These are phyloP conservation scores for Emydoidea blandingii DNA, from an alignment of 2,797 vertebrate species.

Conservation along the genomic window DNA sequence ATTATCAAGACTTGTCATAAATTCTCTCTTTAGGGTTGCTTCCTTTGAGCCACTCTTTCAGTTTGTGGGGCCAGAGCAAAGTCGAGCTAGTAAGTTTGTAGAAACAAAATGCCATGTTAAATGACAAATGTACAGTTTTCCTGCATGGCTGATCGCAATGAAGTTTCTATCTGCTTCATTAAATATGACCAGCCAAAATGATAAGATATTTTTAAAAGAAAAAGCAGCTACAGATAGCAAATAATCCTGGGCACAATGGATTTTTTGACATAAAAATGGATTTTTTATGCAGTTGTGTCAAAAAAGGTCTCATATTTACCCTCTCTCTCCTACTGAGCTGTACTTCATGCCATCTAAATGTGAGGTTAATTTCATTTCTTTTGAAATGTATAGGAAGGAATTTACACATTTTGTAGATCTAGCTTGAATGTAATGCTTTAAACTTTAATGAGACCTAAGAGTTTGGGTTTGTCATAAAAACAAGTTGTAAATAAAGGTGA, in stretches of 20 bases:
- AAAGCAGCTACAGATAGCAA: neutral
- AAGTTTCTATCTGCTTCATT: neutral
- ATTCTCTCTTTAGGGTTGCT: neutral
- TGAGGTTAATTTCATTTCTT: conserved; percentile 36
- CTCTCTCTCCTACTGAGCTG: neutral
- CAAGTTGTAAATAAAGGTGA: neutral
- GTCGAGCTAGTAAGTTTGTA: neutral
- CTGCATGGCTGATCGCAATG: neutral
- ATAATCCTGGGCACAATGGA: neutral
- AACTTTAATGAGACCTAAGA: conserved; percentile 3
- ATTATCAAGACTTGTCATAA: neutral
- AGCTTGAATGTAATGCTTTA: neutral
- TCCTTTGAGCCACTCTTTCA: neutral
- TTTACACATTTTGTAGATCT: neutral
- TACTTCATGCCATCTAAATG: neutral
- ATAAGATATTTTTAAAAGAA: conserved; percentile 14
- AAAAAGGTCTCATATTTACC: neutral
- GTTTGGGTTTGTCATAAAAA: neutral
- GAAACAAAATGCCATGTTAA: neutral
- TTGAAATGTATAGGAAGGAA: conserved; percentile 12
- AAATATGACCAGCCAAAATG: neutral
- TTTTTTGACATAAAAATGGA: neutral
- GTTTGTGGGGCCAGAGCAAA: neutral
- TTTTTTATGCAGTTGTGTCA: neutral
- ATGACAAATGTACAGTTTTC: neutral